These are phyloP conservation scores for Zelostemma sp. DNA, from an alignment of 1,140 invertebrate species.

Conservation along the genomic window DNA sequence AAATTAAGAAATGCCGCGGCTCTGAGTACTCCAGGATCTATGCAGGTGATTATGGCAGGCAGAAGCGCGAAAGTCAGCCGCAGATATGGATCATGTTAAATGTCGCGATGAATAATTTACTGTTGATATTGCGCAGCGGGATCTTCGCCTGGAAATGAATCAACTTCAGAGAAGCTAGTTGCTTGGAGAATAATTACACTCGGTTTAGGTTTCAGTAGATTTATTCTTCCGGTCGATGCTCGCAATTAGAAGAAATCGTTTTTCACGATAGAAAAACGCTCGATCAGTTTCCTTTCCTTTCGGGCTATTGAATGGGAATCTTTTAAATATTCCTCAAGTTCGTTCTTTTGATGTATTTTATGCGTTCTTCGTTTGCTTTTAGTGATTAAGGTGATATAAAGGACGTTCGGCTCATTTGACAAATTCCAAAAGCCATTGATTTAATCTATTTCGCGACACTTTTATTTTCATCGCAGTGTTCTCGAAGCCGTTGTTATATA, in stretches of 20 bases:
- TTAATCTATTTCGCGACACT: not conserved
- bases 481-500: conserved; percentile 12
- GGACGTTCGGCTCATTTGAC: conserved; percentile 5
- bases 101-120: conserved; percentile 6
- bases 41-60: conserved; percentile 32
- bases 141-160: not conserved
- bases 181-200: not conserved
- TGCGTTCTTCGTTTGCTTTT: not conserved
- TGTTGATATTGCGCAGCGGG: not conserved
- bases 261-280: too few species aligned
- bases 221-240: too few species aligned
- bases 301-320: too few species aligned
- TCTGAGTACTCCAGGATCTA: conserved; percentile 6
- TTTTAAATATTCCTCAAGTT: too few species aligned
- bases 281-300: too few species aligned
- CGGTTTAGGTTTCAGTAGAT: too few species aligned
- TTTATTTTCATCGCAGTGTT: not conserved
- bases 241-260: too few species aligned
- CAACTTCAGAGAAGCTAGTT: not conserved
- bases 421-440: conserved; percentile 5
- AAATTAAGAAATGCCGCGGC: conserved; percentile 55
- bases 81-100: conserved; percentile 16
- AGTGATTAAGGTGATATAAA: conserved; percentile 5
- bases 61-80: conserved; percentile 20
- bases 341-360: not conserved